Conservation (phyloP, 2,113 vertebrate genomes). For the Abramis brama region DNA sequence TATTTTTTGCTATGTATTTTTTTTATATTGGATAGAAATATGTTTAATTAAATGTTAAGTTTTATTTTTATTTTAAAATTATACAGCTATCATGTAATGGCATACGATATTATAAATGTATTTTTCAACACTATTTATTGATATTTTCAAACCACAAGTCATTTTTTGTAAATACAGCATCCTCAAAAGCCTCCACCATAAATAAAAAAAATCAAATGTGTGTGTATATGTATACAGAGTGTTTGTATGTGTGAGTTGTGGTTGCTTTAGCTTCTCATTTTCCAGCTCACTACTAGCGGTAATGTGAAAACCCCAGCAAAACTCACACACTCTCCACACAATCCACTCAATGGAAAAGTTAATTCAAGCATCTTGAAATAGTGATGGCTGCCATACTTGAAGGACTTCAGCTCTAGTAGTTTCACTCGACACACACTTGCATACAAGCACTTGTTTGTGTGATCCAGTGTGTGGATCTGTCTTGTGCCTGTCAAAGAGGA, state of each 20-base stretch:
- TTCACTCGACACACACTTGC: slow-evolving; percentile 13
- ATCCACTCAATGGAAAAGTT: slow-evolving; percentile 33
- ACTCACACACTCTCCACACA: slow-evolving; percentile 41
- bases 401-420: neutral
- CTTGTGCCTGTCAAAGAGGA: neutral
- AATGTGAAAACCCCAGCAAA: slow-evolving; percentile 73
- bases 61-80: neutral
- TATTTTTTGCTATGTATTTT: neutral
- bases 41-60: neutral
- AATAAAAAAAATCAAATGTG: neutral
- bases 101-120: neutral
- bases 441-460: neutral
- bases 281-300: slow-evolving; percentile 77
- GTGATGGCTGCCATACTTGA: slow-evolving; percentile 2
- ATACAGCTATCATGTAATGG: neutral
- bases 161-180: neutral
- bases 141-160: neutral
- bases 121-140: slow-evolving; percentile 9
- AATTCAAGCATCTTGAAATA: slow-evolving; percentile 24
- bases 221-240: slow-evolving; percentile 44
- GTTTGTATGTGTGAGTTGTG: slow-evolving; percentile 62
- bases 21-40: neutral
- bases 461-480: neutral
- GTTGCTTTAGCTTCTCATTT: slow-evolving; percentile 75
- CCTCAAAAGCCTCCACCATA: neutral